These are phyloP conservation scores for Drosophila buzzatii DNA, from an alignment of 2,888 invertebrate species.

Conservation along the genomic window DNA sequence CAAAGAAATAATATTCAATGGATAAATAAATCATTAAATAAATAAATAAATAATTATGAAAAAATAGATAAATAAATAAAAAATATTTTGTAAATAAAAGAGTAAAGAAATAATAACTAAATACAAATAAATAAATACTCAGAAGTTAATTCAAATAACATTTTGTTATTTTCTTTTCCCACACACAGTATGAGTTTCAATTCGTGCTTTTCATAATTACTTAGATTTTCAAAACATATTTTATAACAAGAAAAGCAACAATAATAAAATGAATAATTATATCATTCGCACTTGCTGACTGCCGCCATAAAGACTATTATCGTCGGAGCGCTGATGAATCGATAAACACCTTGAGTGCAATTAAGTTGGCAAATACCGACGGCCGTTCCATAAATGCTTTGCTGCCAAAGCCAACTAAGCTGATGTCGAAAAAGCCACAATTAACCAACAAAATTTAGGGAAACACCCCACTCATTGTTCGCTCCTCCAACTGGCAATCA, in stretches of 20 bases:
- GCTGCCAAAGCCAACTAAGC: constrained; percentile 29
- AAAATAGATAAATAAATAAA: too few species aligned
- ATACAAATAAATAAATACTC: neutral
- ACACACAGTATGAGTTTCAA: too few species aligned
- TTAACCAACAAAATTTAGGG: constrained; percentile 60
- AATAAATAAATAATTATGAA: too few species aligned
- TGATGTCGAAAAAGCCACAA: constrained; percentile 57
- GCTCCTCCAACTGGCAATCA: constrained; percentile 72
- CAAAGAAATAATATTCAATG: too few species aligned
- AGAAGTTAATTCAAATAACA: neutral
- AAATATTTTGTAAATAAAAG: neutral
- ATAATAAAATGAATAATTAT: neutral
- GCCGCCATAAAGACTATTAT: constrained; percentile 19
- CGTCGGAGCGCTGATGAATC: constrained; percentile 21
- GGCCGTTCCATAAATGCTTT: constrained; percentile 6
- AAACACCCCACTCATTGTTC: constrained; percentile 66
- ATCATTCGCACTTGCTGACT: constrained; percentile 11
- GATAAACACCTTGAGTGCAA: constrained; percentile 51
- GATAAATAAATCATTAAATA: too few species aligned
- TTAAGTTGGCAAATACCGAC: constrained; percentile 52
- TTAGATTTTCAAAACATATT: neutral
- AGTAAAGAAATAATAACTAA: neutral
- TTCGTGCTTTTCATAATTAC: neutral
- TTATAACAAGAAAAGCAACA: neutral
- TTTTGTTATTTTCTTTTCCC: neutral